Conservation (phyloP, 1,140 invertebrate genomes). For the Macrotrachela quadricornifera region DNA sequence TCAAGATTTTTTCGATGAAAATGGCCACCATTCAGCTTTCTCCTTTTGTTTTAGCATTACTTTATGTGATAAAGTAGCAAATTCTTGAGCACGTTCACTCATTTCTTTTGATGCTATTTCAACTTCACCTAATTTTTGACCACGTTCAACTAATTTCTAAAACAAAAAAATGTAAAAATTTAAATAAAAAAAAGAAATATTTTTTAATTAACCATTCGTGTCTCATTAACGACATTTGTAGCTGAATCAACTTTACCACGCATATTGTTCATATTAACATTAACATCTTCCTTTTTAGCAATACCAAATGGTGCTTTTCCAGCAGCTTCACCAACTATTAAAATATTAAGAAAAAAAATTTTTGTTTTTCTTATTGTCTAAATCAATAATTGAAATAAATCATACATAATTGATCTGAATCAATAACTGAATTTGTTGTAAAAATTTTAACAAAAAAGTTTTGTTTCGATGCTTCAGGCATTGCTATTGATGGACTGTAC, state of each 20-base stretch:
- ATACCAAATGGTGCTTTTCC: slow-evolving; percentile 67
- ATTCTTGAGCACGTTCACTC: slow-evolving; percentile 69
- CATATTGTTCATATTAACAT: no score
- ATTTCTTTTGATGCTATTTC: slow-evolving; percentile 76
- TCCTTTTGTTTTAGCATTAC: no score
- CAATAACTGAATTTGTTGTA: slow-evolving; percentile 52
- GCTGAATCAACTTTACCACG: neutral
- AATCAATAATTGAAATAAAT: slow-evolving; percentile 13
- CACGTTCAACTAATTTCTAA: slow-evolving; percentile 46
- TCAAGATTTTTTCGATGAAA: no score
- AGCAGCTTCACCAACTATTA: slow-evolving; percentile 60
- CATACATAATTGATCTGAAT: slow-evolving; percentile 87
- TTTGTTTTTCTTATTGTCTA: neutral
- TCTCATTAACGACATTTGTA: neutral
- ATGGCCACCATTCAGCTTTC: no score
- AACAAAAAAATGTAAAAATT: neutral
- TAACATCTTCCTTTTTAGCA: slow-evolving; percentile 44
- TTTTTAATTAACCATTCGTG: neutral
- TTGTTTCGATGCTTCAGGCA: slow-evolving; percentile 85
- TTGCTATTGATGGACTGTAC: slow-evolving; percentile 59
- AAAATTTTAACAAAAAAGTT: slow-evolving; percentile 74
- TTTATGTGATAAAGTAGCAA: slow-evolving; percentile 34
- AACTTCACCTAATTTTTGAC: slow-evolving; percentile 69
- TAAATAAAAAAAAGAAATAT: neutral
- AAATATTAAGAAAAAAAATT: neutral